These are phyloP conservation scores for Acleris holmiana DNA, from an alignment of 2,888 invertebrate genomes.

Conservation along the genomic window DNA sequence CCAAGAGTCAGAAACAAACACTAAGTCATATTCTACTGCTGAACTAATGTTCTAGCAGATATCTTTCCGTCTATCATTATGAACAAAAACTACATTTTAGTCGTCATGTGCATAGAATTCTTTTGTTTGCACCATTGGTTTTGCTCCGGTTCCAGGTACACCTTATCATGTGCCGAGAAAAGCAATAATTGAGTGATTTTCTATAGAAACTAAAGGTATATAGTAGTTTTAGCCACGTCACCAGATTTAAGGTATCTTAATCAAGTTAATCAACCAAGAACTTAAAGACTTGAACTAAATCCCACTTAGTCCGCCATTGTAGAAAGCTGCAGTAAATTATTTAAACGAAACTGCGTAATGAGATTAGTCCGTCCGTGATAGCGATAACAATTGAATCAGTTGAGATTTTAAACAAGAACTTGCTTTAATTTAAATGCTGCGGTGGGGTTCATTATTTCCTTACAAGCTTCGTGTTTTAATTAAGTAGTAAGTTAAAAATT, in stretches of 20 bases:
- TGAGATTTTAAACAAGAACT: conserved; percentile 1
- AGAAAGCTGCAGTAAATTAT: conserved; percentile 13
- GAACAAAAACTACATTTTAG: no score
- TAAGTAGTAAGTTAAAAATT: not conserved
- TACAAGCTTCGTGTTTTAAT: no score
- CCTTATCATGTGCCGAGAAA: not conserved
- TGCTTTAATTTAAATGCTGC: not conserved
- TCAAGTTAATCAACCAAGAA: not conserved
- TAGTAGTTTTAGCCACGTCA: no score
- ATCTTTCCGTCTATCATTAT: no score
- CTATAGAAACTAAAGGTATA: no score
- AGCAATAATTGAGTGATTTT: not conserved
- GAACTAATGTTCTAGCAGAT: no score
- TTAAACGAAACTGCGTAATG: conserved; percentile 5
- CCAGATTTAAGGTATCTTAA: not conserved
- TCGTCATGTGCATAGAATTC: conserved; percentile 10
- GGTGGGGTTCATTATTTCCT: not conserved
- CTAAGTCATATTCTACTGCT: no score
- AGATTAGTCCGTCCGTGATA: conserved; percentile 13
- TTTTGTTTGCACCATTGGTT: conserved; percentile 24
- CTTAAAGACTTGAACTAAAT: conserved; percentile 4
- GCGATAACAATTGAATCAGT: conserved; percentile 6
- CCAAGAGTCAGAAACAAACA: no score
- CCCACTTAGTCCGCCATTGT: not conserved
- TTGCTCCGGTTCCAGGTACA: not conserved